These are phyloP conservation scores for Cladopsammia gracilis DNA, from an alignment of 64 coral and sea anemone species.

Conservation along the genomic window DNA sequence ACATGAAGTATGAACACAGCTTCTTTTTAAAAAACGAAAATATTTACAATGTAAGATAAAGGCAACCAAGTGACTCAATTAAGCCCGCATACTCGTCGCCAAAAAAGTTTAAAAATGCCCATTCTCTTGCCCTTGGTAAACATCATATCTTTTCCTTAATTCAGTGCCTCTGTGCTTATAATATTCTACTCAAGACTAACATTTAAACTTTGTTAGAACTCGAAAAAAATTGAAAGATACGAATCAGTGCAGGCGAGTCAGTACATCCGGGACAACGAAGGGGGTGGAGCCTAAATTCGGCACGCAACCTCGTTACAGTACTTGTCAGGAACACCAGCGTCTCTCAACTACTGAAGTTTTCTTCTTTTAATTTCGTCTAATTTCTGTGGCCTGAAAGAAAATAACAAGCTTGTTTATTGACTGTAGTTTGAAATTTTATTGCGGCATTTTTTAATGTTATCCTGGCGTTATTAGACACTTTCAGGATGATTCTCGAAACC, in stretches of 20 bases:
- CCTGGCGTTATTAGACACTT: no score
- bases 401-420: background rate
- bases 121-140: background rate
- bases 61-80: background rate
- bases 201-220: background rate
- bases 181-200: background rate
- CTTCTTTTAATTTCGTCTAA: conserved; percentile 96
- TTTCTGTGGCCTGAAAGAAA: conserved; percentile 79
- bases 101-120: background rate
- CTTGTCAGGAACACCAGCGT: conserved; percentile 95
- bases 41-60: conserved; percentile 39
- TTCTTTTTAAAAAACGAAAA: background rate
- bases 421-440: background rate
- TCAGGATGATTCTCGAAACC: no score
- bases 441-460: no score
- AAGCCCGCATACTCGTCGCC: background rate
- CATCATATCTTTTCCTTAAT: background rate
- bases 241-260: no score
- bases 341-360: conserved; percentile 80
- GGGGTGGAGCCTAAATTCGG: conserved; percentile 92
- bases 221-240: background rate
- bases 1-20: background rate
- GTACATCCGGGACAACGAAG: conserved; percentile 84
- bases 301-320: conserved; percentile 99
- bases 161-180: background rate